Evolutionary conservation across 2,113 vertebrate genomes (phyloP), one percentile per base, ranked within the genome.

Genomic region (Rhabdomys dilectus): DNA sequence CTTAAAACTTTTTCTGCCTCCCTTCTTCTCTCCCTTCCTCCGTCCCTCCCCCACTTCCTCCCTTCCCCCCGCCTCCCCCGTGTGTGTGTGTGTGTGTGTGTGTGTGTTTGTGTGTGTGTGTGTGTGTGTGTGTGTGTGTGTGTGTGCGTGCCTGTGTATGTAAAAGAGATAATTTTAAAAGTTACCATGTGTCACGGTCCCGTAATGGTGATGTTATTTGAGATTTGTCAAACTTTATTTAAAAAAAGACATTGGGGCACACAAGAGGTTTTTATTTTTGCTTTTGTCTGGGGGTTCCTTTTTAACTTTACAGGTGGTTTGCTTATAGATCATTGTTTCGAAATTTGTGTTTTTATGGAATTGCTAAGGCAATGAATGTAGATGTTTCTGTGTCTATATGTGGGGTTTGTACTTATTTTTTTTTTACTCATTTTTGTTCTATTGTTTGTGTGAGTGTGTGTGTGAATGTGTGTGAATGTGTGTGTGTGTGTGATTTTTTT

Each of bases 1-100:
- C 16, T 34, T 24, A 78, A 45, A 0, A 3, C 2, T 0, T 48
- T 77, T 7, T 78, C 34, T 9, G 4, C 36, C 5, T 26, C 22
- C 16, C 17, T 1, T 24, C 3, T n/a, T 0, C 10, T 12, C 21
- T 42, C 39, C 10, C 19, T 42, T 19, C 13, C 10, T 68, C 64
- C 12, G 3, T 13, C 64, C 31, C 64, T 31, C 64, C 12, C 29
- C n/a, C n/a, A n/a, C n/a, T n/a, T 11, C 64, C 16, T 7, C 0
- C 64, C 3, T n/a, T 0, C 10, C 11, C 21, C 24, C 39, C 10
- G 19, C 12, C 29, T 13, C 64, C 31, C 64, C 12, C 64, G 5
- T 68, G 11, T 48, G 48, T 48, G 48, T 48, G 48, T 48, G 48
- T 48, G 8, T 51, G 48, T 51, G 48, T 51, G 48, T 51, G 8